Percentiles rank a stretch among this genome's conserved stretches.
Evolutionary conservation across 2,797 vertebrate species (phyloP).

Genomic region (Pteronotus mesoamericanus): DNA sequence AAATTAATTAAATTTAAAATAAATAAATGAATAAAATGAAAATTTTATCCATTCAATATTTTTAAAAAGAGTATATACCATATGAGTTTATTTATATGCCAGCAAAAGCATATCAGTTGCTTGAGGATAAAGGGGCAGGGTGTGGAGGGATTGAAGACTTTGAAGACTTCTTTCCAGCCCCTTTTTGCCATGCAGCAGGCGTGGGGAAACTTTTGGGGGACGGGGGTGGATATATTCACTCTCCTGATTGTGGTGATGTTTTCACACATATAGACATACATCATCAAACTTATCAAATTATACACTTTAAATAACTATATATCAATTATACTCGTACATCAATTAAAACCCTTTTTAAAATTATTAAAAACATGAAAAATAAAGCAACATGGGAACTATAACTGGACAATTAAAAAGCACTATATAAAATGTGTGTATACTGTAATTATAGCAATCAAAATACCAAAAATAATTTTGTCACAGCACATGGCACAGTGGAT

Average conservation of each 20-base stretch:
- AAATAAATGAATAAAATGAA: background rate
- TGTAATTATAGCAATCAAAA: constrained; percentile 25
- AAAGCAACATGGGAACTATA: background rate
- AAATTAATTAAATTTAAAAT: background rate
- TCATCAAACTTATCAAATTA: background rate
- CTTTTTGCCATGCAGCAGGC: too few species aligned
- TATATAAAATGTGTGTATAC: background rate
- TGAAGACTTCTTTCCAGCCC: too few species aligned
- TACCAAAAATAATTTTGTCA: background rate
- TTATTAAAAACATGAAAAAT: background rate
- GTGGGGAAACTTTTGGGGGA: background rate
- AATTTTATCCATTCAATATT: background rate
- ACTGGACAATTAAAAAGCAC: constrained; percentile 12
- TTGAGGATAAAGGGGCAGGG: background rate
- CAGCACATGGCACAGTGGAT: background rate
- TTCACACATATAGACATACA: background rate
- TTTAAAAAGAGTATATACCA: background rate
- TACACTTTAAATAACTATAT: background rate
- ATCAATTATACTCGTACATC: background rate
- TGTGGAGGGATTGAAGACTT: background rate
- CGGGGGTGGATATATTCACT: background rate
- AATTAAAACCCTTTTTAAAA: constrained; percentile 15
- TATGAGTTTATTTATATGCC: background rate
- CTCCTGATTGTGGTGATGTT: background rate
- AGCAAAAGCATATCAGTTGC: background rate